These are phyloP conservation scores for Dolichotis patagonum DNA, from an alignment of 2,113 vertebrate genomes.

Conservation along the genomic window DNA sequence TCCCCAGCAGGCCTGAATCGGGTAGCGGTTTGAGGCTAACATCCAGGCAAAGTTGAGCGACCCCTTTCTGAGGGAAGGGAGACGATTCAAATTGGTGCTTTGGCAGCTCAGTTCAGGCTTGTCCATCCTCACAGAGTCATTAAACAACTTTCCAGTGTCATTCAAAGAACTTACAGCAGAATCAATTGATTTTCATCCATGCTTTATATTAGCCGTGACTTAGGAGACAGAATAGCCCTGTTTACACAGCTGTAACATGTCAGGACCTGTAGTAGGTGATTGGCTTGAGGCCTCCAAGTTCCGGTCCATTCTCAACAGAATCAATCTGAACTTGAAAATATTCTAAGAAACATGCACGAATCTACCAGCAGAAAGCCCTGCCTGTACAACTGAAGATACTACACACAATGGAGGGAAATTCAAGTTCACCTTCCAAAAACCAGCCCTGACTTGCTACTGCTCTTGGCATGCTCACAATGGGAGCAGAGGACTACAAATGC, in stretches of 20 bases:
- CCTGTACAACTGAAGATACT: constrained; percentile 70
- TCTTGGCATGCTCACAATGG: constrained; percentile 72
- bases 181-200: constrained; percentile 84
- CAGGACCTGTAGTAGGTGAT: constrained; percentile 85
- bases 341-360: constrained; percentile 79
- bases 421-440: constrained; percentile 81
- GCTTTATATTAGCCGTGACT: constrained; percentile 85
- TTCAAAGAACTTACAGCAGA: constrained; percentile 83
- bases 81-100: neutral
- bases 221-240: constrained; percentile 81
- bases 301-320: constrained; percentile 83
- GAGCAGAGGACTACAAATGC: constrained; percentile 71
- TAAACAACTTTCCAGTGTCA: constrained; percentile 79
- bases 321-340: constrained; percentile 85
- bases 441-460: constrained; percentile 81
- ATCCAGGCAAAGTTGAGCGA: neutral
- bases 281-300: constrained; percentile 83
- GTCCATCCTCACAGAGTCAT: constrained; percentile 51
- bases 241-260: constrained; percentile 87
- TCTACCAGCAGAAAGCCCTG: constrained; percentile 68
- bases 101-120: constrained; percentile 10
- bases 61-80: neutral
- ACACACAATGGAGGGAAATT: constrained; percentile 81
- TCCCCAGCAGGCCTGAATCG: neutral
- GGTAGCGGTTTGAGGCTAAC: neutral